phyloP scores from a whole-genome alignment of 2,797 vertebrate genomes.

The Anisognathus igniventris region DNA sequence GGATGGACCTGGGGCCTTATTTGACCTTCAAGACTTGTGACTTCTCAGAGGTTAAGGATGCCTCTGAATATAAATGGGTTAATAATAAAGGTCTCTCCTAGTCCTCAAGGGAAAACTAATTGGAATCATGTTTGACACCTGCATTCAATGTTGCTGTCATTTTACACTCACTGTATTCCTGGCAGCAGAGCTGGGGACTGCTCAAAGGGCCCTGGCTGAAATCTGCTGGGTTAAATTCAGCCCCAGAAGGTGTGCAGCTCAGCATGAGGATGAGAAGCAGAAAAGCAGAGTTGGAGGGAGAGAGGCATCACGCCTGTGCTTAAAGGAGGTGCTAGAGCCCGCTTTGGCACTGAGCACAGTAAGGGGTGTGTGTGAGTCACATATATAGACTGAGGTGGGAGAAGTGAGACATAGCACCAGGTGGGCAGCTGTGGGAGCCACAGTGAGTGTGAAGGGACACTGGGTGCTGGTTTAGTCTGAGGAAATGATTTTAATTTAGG shows the following conservation, averaged over 20 bases:
- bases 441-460: background rate
- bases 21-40: background rate
- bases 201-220: background rate
- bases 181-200: background rate
- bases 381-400: background rate
- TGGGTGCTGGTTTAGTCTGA: background rate
- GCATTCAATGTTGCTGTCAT: background rate
- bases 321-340: background rate
- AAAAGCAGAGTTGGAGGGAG: background rate
- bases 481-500: background rate
- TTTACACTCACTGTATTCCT: background rate
- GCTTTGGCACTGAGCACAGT: background rate
- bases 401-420: background rate
- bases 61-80: background rate
- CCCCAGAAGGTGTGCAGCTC: background rate
- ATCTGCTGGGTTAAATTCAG: background rate
- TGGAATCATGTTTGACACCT: background rate
- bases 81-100: background rate
- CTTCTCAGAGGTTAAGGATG: background rate
- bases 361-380: background rate
- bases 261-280: background rate
- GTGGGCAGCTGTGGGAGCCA: background rate
- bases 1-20: background rate
- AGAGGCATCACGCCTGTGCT: accelerated
- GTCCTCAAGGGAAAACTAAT: background rate